Base-by-base conservation (phyloP, 2,113 vertebrate genomes). In the Ameiurus melas region DNA sequence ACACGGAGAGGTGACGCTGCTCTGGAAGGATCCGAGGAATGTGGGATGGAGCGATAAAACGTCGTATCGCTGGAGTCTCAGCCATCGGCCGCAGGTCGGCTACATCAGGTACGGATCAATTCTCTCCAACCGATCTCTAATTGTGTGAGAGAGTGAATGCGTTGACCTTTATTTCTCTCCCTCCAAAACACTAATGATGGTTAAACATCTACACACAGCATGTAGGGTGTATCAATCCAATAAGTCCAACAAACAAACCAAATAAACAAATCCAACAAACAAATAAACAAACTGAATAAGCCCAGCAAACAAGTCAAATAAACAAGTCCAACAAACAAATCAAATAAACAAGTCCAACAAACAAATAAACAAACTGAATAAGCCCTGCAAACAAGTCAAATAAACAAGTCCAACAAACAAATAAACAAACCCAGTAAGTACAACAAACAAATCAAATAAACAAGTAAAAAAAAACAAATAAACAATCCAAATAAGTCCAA, bases 21-120 rank as follows among this genome's bases (percentile, higher is more conserved):
- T 98, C 13, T 98, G 97, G 97, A 97, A 97, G 92, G 97, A 98
- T 89, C 96, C 96, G 4, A 94, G 97, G 85, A 97, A 97, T 0
- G 96, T 97, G 20, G 97, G 97, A 82, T 98, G 97, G 97, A 97
- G 96, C 89, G 97, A 98, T 93, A 97, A 97, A 91, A 96, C 97
- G 30, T 98, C 97, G 27, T 98, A 98, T 90, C 96, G 97, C 87
- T 98, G 97, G 97, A 96, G 96, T 90, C 94, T 98, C 71, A 95
- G 95, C 92, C 97, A 98, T 91, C 93, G 97, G 87, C 97, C 97
- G 66, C 97, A 97, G 90, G 95, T 97, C 13, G 97, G 97, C 89
- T 97, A 97, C 75, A 97, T 97, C 93, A 97, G 97, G 97, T 92
- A 77, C 62, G 66, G 47, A 17, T n/a, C 70, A 4, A 71, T 66